These are phyloP conservation scores for Mythimna ferrago DNA, from an alignment of 2,888 invertebrate species.

Conservation along the genomic window DNA sequence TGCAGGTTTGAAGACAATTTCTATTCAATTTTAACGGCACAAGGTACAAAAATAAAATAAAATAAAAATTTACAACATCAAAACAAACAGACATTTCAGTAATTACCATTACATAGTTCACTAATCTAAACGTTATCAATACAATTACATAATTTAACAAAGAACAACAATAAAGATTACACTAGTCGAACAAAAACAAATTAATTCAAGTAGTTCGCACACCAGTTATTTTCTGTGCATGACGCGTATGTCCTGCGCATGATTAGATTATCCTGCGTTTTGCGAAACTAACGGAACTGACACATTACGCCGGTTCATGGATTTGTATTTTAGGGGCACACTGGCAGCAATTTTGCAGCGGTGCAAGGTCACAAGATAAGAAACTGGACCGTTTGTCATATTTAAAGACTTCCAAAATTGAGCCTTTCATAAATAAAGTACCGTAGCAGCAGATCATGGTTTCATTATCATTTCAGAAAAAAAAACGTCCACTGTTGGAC, in stretches of 20 bases:
- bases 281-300: constrained; percentile 59
- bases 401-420: background rate
- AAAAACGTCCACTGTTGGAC: too few species aligned
- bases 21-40: too few species aligned
- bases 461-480: background rate
- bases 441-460: background rate
- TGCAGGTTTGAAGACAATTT: too few species aligned
- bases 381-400: background rate
- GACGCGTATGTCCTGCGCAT: constrained; percentile 70
- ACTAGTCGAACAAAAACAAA: constrained; percentile 36
- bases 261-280: constrained; percentile 79
- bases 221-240: constrained; percentile 66
- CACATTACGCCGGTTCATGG: constrained; percentile 45
- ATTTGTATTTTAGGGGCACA: constrained; percentile 43
- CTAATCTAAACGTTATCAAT: constrained; percentile 11
- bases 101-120: background rate
- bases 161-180: constrained; percentile 10
- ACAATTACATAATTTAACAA: constrained; percentile 27
- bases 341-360: background rate
- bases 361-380: constrained; percentile 19
- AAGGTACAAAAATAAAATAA: too few species aligned
- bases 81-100: background rate
- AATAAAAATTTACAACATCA: too few species aligned
- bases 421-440: background rate
- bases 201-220: constrained; percentile 27